Evolutionary conservation across 2,888 invertebrate species (phyloP).

Genomic region (Agonopterix heracliana): DNA sequence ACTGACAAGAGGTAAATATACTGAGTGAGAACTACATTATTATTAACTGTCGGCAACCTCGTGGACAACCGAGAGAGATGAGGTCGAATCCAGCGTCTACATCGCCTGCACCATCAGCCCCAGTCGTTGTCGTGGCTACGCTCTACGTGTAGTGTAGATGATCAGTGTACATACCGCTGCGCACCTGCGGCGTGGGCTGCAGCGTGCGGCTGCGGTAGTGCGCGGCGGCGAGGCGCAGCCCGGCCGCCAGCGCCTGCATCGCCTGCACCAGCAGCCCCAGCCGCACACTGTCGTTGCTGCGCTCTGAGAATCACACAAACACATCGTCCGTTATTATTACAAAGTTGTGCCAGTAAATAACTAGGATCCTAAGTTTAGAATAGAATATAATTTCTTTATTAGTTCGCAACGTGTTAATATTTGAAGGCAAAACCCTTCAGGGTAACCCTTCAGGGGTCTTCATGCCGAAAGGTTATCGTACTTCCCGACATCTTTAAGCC

Average conservation of each 20-base stretch:
- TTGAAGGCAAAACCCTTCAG: too few relatives aligned
- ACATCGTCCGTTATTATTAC: not conserved
- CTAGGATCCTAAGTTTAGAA: too few relatives aligned
- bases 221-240: constrained; percentile 90
- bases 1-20: too few relatives aligned
- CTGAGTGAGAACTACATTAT: too few relatives aligned
- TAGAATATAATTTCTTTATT: too few relatives aligned
- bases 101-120: constrained; percentile 93
- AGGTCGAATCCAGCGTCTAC: constrained; percentile 94
- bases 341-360: too few relatives aligned
- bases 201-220: constrained; percentile 90
- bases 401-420: too few relatives aligned
- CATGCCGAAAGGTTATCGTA: too few relatives aligned
- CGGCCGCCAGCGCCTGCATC: constrained; percentile 95
- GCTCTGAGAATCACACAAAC: constrained; percentile 32
- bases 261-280: constrained; percentile 92
- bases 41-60: too few relatives aligned
- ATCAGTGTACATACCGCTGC: constrained; percentile 81
- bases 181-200: constrained; percentile 93
- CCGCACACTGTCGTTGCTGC: constrained; percentile 73
- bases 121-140: constrained; percentile 76
- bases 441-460: too few relatives aligned
- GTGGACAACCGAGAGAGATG: too few relatives aligned
- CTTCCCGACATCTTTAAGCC: too few relatives aligned
- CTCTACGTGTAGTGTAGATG: not conserved